Evolutionary conservation across 2,888 invertebrate species (phyloP), one percentile per base, ranked within the genome.

Genomic region (Drosophila histrio): DNA sequence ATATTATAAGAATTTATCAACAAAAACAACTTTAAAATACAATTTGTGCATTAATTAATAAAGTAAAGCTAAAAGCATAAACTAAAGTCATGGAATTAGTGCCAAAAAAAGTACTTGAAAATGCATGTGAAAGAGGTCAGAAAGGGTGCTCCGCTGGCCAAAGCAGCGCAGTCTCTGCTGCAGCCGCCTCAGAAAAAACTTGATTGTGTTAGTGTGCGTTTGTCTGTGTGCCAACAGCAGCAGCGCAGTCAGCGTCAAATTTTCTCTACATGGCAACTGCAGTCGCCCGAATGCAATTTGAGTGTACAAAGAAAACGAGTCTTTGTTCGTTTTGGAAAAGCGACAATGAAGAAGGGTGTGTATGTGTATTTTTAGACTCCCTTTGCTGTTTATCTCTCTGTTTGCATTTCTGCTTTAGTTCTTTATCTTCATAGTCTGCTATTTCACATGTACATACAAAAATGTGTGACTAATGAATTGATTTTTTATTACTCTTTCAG

Each of bases 231-330:
- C 15, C 22, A 22, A 47, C 53, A 38, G 30, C 30, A 49, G 26
- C 61, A 63, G 77, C 77, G 75, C 77, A 61, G 77, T 39, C 60
- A 43, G 63, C 84, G 78, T 59, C 52, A 56, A 74, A 63, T 76
- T 84, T 79, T 84, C 80, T 84, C 79, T 84, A 87, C 44, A 71
- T 59, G 77, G 30, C 52, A 67, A 72, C 43, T 80, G 64, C 78
- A 72, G 39, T 56, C 41, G 28, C 30, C 57, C 77, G 72, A 72
- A 59, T 78, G 77, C 78, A 77, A 53, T 72, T 60, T 50, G 67
- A 57, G 79, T 74, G 58, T 72, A 85, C 65, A 81, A 75, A 79
- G 74, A 85, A 84, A 85, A 87, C 83, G 82, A 65, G 87, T 87
- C 79, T 85, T 77, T 83, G 74, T 72, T 67, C 78, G 66, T 41